Base-by-base conservation (phyloP, 2,888 invertebrate species). In the Clivina fossor region DNA sequence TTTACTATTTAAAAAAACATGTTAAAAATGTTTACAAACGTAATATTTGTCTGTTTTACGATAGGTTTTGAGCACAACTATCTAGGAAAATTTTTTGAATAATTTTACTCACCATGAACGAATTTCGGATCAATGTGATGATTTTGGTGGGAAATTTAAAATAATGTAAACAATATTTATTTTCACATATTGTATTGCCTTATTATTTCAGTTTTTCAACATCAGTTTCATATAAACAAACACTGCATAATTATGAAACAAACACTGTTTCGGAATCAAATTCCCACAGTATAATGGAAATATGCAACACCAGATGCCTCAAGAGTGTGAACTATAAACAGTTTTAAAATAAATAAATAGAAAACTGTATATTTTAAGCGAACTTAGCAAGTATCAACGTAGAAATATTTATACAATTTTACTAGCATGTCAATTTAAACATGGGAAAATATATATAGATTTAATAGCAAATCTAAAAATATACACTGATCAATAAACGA, bases 401-500 rank as follows among this genome's bases (percentile, higher is more conserved):
- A 11, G 11, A 33, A 40, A 38, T 19, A 9, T 38, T 16, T 8
- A 19, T 40, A 18, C 4, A 20, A 40, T 40, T 20, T n/a, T 2
- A 24, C 41, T 20, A 22, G 22, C 33, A 4, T 4, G 4, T 4
- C 33, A 4, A 33, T 4, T 33, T 11, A 11, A 11, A 20, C 20
- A 7, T 15, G 4, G 19, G 30, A 22, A 47, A 32, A 51, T 33
- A 26, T 51, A 40, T 51, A 26, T 20, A n/a, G 24, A 24, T 37
- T 37, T 37, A 26, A 43, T 43, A 24, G 43, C 20, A 24, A 15
- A 8, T 33, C 53, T 53, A 53, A 44, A 53, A 53, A 53, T 53
- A 53, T 30, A 53, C 40, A 40, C 37, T 19, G 35, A 53, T 53
- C 53, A 44, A 53, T 53, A 53, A n/a, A 44, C 38, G 30, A 18